Evolutionary conservation across 2,888 invertebrate species (phyloP), one percentile per base, ranked within the genome.

Genomic region (Lordiphosa fenestrarum): DNA sequence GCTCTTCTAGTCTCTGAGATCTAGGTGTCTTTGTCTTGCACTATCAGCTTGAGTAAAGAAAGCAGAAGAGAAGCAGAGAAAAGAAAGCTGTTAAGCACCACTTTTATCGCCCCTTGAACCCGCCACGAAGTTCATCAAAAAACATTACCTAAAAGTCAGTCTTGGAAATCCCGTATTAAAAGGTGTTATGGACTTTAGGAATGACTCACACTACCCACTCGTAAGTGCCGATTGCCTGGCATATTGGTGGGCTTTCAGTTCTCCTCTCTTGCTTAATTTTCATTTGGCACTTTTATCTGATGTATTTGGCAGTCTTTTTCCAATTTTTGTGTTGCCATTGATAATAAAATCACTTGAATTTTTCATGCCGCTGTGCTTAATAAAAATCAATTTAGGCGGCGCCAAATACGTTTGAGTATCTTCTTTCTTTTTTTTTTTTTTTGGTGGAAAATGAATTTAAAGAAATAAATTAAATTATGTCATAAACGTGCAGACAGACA

Each of bases 401-500:
- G 5, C 53, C 46, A 51, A 44, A 48, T 44, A 47, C 53, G 38
- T 47, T 56, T 51, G 51, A 52, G 57, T 63, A 50, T 55, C 51
- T 62, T 15, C 2, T 56, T 62, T 15, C 2, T 15, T 15, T 15
- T 15, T 48, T 60, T 55, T 61, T 61, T 61, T 35, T 46, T 19
- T 67, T 51, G 52, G 40, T 57, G 59, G 42, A 64, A 81, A 70
- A 69, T 65, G 58, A 82, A 71, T 74, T 76, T 74, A 65, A 74
- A 61, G 63, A 54, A 73, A 53, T 66, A 57, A 83, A 80, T 80
- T 68, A 68, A 83, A 80, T 80, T 80, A 80, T 67, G 53, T 47
- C 66, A 75, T 62, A 69, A 82, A 78, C 33, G 49, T 30, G 59
- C 54, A 59, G 62, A 55, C 66, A 60, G 58, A 21, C 58, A 25